Base-by-base conservation (phyloP, 2,888 invertebrate species). In the Dascillus cervinus region DNA sequence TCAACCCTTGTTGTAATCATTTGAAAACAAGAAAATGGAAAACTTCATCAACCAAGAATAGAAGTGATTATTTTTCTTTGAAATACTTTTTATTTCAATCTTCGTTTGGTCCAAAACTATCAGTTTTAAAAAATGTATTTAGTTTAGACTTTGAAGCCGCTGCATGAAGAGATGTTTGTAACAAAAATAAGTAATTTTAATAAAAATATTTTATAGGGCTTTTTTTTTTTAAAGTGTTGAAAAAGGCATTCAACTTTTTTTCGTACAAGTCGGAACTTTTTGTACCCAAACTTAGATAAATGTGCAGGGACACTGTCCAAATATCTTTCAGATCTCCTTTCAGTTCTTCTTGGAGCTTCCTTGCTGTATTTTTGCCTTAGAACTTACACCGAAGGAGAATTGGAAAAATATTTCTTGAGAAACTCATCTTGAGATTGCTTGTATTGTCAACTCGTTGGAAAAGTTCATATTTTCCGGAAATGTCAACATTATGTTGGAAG, bases 121-220 rank as follows among this genome's bases (percentile, higher is more conserved):
- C n/a, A n/a, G n/a, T n/a, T n/a, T n/a, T n/a, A n/a, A n/a, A n/a
- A n/a, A n/a, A n/a, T n/a, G n/a, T n/a, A n/a, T n/a, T n/a, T n/a
- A n/a, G n/a, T n/a, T n/a, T n/a, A n/a, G n/a, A n/a, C n/a, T n/a
- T n/a, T n/a, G n/a, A n/a, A n/a, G n/a, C n/a, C n/a, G n/a, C n/a
- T n/a, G n/a, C n/a, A n/a, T n/a, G n/a, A n/a, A n/a, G n/a, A n/a
- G n/a, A n/a, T n/a, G n/a, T n/a, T n/a, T n/a, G n/a, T n/a, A n/a
- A n/a, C n/a, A n/a, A n/a, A n/a, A n/a, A n/a, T n/a, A n/a, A n/a
- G n/a, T n/a, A n/a, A n/a, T n/a, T n/a, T n/a, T n/a, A n/a, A n/a
- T n/a, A n/a, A n/a, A n/a, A 82, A 50, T 1, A 82, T 70, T 3
- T 70, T 73, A 39, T 79, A 74, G 37, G 77, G 75, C n/a, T n/a